Evolutionary conservation across 2,797 vertebrate species (phyloP), one percentile per base, ranked within the genome.

Genomic region (Philypnodon macrostomus): DNA sequence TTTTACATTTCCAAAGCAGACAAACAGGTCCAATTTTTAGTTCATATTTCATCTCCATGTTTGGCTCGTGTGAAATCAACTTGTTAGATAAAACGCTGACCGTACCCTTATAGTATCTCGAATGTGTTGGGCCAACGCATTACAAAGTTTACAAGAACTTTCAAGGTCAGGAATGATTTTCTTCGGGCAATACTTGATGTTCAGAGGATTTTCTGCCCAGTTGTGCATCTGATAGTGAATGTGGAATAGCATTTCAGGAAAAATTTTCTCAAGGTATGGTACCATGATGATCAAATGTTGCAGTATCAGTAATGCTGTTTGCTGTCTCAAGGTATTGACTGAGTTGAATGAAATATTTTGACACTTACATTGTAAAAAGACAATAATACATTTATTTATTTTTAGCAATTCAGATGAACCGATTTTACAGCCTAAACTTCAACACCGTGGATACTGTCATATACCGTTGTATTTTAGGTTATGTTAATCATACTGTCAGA

Each of bases 1-100:
- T 58, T 58, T 78, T 77, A 65, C 58, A 83, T 76, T 75, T 77
- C 68, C 57, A 71, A 47, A 59, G 66, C 69, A 72, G 60, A 71
- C 62, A 60, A 81, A 71, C 23, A 16, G 32, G 12, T 55, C n/a
- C n/a, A n/a, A n/a, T n/a, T n/a, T 26, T 67, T 53, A 21, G 47
- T 60, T 64, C 47, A 45, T 63, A 73, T 73, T 44, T 39, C 50
- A 70, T 70, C 58, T 35, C 39, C 53, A 44, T 70, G 66, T 80
- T 79, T 70, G 24, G 45, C 45, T 44, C 21, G 37, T 51, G 70
- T 57, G 49, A 77, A 79, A 70, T 65, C 67, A 72, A 77, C 50
- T 31, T 77, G 56, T 67, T 66, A 37, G 81, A 85, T 81, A 81
- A 66, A 53, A 53, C 58, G 21, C 46, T 55, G 62, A 79, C 65